Conservation (phyloP, 2,888 invertebrate species). For the Lamproptera curius region DNA sequence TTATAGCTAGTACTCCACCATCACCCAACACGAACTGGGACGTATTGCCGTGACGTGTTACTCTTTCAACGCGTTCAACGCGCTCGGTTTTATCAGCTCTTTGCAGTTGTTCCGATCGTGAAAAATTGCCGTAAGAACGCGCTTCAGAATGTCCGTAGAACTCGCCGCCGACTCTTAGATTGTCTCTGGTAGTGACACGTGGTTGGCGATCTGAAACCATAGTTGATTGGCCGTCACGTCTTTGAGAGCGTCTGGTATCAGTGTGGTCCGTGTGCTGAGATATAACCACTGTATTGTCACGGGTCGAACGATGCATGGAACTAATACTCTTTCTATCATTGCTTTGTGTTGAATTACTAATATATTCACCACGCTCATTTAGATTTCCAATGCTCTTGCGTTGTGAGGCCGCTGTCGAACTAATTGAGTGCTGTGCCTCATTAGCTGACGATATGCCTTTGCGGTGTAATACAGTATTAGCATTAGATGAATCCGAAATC, state of each 20-base stretch:
- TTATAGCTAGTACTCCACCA: constrained; percentile 83
- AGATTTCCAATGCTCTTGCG: constrained; percentile 89
- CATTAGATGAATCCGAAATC: constrained; percentile 84
- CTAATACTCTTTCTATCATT: constrained; percentile 88
- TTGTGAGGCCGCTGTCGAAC: constrained; percentile 87
- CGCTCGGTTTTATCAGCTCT: constrained; percentile 52
- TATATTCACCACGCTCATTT: constrained; percentile 84
- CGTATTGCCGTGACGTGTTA: constrained; percentile 81
- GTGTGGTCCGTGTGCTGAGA: constrained; percentile 72
- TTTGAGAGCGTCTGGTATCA: constrained; percentile 54
- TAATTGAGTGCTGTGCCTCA: constrained; percentile 85
- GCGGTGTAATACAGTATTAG: constrained; percentile 87
- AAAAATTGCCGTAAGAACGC: constrained; percentile 83
- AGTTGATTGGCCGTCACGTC: constrained; percentile 75
- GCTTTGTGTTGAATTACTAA: constrained; percentile 81
- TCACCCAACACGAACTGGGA: constrained; percentile 89
- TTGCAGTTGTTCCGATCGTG: constrained; percentile 69
- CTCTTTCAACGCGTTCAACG: constrained; percentile 78
- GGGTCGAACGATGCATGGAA: constrained; percentile 85
- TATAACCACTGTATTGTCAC: constrained; percentile 70
- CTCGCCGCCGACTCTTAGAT: constrained; percentile 83
- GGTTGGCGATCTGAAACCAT: constrained; percentile 79
- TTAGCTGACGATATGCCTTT: constrained; percentile 82
- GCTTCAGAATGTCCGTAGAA: constrained; percentile 86
- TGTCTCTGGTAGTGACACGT: constrained; percentile 80